Conservation (phyloP, 2,888 invertebrate species). For the Meliscaeva auricollis region DNA sequence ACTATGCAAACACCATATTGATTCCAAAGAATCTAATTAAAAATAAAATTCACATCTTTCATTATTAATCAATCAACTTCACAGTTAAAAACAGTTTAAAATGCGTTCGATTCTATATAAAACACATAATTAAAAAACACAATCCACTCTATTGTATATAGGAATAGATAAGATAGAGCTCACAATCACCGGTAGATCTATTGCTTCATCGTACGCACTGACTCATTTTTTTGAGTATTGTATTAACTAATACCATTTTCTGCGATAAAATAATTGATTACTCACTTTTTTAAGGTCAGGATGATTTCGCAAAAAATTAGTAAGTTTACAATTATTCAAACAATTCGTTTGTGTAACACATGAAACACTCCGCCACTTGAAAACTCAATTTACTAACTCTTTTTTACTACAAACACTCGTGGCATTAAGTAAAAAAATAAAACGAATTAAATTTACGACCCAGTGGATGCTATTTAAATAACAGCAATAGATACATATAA, state of each 20-base stretch:
- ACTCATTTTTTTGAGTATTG: not conserved
- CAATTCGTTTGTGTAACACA: not conserved
- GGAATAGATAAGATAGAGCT: too few species aligned
- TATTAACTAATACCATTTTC: too few species aligned
- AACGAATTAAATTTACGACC: not conserved
- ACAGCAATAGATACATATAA: conserved; percentile 22
- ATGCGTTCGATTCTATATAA: too few species aligned
- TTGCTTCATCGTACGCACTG: not conserved
- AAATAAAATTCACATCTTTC: too few species aligned
- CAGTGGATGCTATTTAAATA: not conserved
- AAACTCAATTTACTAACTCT: not conserved
- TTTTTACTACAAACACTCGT: conserved; percentile 22
- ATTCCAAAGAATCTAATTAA: too few species aligned
- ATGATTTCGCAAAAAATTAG: not conserved
- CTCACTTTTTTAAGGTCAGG: not conserved
- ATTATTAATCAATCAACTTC: too few species aligned
- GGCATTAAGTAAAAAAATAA: not conserved
- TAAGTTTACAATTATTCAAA: not conserved
- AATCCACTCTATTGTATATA: too few species aligned
- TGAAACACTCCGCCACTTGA: not conserved
- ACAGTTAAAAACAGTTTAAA: too few species aligned
- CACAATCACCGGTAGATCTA: too few species aligned
- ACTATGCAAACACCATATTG: too few species aligned
- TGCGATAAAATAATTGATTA: not conserved
- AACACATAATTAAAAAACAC: too few species aligned